Evolutionary conservation across 2,888 invertebrate species (phyloP).

Genomic region (Drosophila hamatofila): DNA sequence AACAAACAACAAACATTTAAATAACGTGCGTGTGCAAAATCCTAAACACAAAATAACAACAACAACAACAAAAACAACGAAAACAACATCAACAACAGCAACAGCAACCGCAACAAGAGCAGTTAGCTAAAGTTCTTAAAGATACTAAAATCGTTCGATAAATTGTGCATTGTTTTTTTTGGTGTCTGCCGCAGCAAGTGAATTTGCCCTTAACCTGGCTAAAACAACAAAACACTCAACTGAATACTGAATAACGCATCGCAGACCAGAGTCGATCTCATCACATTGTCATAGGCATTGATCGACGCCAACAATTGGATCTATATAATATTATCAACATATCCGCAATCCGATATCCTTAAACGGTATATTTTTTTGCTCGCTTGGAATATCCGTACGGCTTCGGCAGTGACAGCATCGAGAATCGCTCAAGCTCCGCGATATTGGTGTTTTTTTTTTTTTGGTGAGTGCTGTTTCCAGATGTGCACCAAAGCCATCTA

Average conservation of each 20-base stretch:
- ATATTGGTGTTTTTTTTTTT: constrained; percentile 61
- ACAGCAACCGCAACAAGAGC: constrained; percentile 25
- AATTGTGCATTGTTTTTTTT: constrained; percentile 57
- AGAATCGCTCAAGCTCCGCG: constrained; percentile 39
- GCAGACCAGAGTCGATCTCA: not conserved
- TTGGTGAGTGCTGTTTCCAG: constrained; percentile 61
- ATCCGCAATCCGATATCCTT: constrained; percentile 23
- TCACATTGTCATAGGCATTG: constrained; percentile 24
- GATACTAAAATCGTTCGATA: constrained; percentile 32
- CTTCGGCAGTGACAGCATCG: constrained; percentile 20
- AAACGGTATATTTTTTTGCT: constrained; percentile 13
- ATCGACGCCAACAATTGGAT: constrained; percentile 47
- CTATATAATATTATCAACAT: constrained; percentile 24
- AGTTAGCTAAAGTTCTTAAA: constrained; percentile 35
- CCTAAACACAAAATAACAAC: constrained; percentile 19
- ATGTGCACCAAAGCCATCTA: constrained; percentile 19
- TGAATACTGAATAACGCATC: constrained; percentile 14
- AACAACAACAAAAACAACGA: constrained; percentile 5
- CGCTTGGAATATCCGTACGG: constrained; percentile 47
- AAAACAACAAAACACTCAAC: constrained; percentile 41
- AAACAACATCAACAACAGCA: constrained; percentile 23
- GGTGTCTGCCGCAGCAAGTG: constrained; percentile 55
- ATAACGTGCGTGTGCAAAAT: constrained; percentile 49
- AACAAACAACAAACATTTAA: constrained; percentile 39
- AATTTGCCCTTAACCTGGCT: constrained; percentile 32